Base-by-base conservation (phyloP, 2,888 invertebrate genomes). In the Leptarthrus brevirostris region DNA sequence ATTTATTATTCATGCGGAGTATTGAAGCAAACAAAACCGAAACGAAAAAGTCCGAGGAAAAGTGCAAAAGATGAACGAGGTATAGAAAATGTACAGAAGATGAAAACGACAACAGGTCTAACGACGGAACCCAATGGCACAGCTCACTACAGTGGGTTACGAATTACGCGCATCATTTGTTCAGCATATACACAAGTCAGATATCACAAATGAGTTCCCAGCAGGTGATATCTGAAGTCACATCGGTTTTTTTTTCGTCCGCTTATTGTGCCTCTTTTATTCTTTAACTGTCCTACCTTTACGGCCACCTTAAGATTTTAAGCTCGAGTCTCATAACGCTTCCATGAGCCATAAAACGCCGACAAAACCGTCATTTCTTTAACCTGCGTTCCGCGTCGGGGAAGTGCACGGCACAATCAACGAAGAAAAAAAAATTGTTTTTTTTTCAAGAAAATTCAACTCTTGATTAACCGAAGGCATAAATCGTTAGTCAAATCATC, bases 381-480 rank as follows among this genome's bases (percentile, higher is more conserved):
- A 26, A 54, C 22, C 8, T 40, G 24, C 24, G 61, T 12, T 34
- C n/a, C n/a, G 40, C 40, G 64, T n/a, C n/a, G 47, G 14, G 44
- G 40, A 64, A 47, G 26, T 64, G 64, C 24, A 47, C 24, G 22
- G n/a, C 8, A 40, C 8, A 8, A 40, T 10, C 40, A 40, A 44
- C 16, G 14, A 47, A 47, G 26, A 47, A 64, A 64, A 18, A 64
- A 44, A 47, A 34, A 54, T 53, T 3, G 10, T 16, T 30, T 30
- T 30, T 30, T 30, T 30, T 30, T 30, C n/a, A 47, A 36, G n/a
- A 54, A 53, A 22, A 49, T 58, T 61, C 22, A 22, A 22, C 16
- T 14, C 75, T 76, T 76, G 76, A 76, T 76, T 76, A 76, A 76
- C 73, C 64, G 73, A 76, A 76, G 53, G 70, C 70, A 76, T 74